Evolutionary conservation across 1,140 invertebrate genomes (phyloP), one percentile per base, ranked within the genome.

Genomic region (Drosophila serrata): DNA sequence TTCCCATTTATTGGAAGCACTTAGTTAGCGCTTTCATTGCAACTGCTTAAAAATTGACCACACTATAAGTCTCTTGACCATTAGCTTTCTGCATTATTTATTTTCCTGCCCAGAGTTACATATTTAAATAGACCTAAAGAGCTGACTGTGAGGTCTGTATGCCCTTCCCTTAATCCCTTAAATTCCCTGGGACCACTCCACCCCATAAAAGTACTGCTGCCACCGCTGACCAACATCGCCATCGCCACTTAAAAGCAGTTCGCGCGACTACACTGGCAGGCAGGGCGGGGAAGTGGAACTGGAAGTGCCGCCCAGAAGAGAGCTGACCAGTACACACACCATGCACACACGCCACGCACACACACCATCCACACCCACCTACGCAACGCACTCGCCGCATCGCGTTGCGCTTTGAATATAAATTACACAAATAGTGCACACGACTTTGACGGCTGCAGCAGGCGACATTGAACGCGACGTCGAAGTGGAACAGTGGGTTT

Each of bases 341-440:
- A 40, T 8, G 37, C 37, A 37, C 31, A 45, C 53, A 13, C 59
- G 12, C 33, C 15, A 45, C 1, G 3, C 1, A 40, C 35, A 40
- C 58, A 40, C 15, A 13, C 37, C 33, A 7, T 35, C 27, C 33
- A n/a, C 31, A 56, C 40, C 42, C 33, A 46, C 75, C 35, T 13
- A 37, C 42, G 62, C 53, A 75, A 75, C 75, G 43, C 82, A 76
- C 61, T 62, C 27, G 65, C 42, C 59, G 63, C 78, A 63, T 60
- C 60, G 64, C 72, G 55, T 49, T 65, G 63, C 86, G 78, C 81
- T 90, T 90, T 90, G 85, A 90, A 90, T 90, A 90, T 90, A 73
- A 90, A 90, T 90, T 90, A 90, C 86, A 90, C 69, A 90, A 75
- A 84, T 69, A 78, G 81, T 77, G 81, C 78, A 84, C 68, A 84